Evolutionary conservation across 1,140 invertebrate species (phyloP).

Genomic region (Pseudomyrmex flavicornis): DNA sequence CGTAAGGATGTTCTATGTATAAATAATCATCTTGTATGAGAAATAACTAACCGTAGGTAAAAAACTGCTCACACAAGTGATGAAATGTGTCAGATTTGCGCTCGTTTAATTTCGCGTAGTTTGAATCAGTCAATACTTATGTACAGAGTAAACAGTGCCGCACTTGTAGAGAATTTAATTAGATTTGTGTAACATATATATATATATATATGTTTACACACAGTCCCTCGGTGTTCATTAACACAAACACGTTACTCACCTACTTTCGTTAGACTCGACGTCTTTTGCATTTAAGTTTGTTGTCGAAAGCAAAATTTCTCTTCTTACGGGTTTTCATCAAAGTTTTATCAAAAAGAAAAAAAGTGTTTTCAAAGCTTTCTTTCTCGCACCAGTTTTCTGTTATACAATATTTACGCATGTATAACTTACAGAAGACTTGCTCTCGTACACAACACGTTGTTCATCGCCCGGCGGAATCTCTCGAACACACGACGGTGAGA

Average conservation of each 20-base stretch:
- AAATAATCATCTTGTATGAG: too few relatives aligned
- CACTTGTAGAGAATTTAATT: neutral
- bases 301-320: too few relatives aligned
- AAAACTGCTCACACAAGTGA: too few relatives aligned
- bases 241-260: neutral
- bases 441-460: slow-evolving; percentile 9
- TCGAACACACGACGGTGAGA: neutral
- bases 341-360: slow-evolving; percentile 28
- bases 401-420: slow-evolving; percentile 19
- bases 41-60: too few relatives aligned
- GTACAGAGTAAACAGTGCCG: neutral
- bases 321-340: neutral
- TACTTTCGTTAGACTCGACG: neutral
- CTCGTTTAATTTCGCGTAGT: neutral
- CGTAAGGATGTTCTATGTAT: neutral
- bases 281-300: too few relatives aligned
- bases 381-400: neutral
- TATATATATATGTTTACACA: neutral
- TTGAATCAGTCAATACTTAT: neutral
- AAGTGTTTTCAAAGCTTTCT: too few relatives aligned
- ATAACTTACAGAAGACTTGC: slow-evolving; percentile 27
- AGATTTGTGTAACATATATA: slow-evolving; percentile 14
- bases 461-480: slow-evolving; percentile 46
- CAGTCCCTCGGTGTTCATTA: neutral
- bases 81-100: neutral